Evolutionary conservation across 2,113 vertebrate species (phyloP).

Genomic region (Eonycteris spelaea): DNA sequence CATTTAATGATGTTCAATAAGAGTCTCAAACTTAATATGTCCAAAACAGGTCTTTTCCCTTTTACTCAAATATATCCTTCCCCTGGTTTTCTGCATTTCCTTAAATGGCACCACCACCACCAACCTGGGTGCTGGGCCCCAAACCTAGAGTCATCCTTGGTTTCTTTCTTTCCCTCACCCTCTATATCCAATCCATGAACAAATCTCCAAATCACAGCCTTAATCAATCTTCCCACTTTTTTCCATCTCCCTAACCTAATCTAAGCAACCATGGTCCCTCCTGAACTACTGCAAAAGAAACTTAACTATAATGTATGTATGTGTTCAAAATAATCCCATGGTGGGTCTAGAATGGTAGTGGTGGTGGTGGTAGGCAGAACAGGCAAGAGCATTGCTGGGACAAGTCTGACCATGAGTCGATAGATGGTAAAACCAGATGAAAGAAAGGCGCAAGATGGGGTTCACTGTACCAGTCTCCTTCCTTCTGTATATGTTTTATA

Average conservation of each 20-base stretch:
- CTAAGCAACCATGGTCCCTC: not conserved
- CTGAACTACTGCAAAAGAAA: not conserved
- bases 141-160: not conserved
- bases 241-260: not conserved
- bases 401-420: not conserved
- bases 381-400: not conserved
- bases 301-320: not conserved
- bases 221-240: too few relatives aligned
- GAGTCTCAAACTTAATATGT: not conserved
- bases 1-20: not conserved
- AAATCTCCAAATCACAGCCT: not conserved
- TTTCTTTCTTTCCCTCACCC: not conserved
- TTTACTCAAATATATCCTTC: not conserved
- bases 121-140: not conserved
- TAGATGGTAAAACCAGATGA: not conserved
- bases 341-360: rapidly evolving
- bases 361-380: not conserved
- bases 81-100: not conserved
- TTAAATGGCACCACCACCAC: not conserved
- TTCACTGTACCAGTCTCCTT: not conserved
- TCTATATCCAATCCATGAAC: not conserved
- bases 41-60: not conserved
- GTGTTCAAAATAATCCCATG: not conserved
- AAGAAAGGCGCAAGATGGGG: not conserved
- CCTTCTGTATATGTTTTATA: not conserved